Evolutionary conservation across 2,113 vertebrate species (phyloP).

Genomic region (Actinemys pallida): DNA sequence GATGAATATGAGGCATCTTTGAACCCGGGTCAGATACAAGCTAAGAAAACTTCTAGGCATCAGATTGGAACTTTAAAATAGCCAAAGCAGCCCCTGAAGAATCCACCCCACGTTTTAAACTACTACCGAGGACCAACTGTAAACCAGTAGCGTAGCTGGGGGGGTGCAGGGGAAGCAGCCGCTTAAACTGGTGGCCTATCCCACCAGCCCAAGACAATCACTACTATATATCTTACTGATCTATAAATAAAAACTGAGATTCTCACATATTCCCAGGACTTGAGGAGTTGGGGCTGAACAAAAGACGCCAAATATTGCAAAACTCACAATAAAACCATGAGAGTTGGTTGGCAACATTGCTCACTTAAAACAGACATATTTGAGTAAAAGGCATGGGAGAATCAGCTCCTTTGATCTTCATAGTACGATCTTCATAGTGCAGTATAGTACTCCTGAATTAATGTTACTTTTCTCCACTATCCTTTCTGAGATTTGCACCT

Average conservation of each 20-base stretch:
- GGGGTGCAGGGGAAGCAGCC: too few species aligned
- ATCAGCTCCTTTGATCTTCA: neutral
- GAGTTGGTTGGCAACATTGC: neutral
- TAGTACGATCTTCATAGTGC: neutral
- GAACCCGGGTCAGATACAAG: rapidly evolving
- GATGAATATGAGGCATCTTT: rapidly evolving
- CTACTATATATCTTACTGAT: neutral
- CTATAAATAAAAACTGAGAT: neutral
- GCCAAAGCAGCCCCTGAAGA: neutral
- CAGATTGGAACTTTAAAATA: neutral
- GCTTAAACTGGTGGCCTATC: neutral
- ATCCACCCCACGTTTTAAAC: neutral
- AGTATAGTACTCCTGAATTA: neutral
- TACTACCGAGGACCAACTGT: neutral
- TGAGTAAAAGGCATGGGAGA: neutral
- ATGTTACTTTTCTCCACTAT: neutral
- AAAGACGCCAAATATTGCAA: neutral
- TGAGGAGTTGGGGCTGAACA: neutral
- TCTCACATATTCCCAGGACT: neutral
- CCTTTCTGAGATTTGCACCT: too few species aligned
- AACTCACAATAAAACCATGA: neutral
- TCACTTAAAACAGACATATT: neutral
- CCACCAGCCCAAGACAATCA: neutral
- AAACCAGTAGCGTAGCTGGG: neutral
- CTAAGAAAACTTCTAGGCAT: neutral